These are phyloP conservation scores for Trissonchulus latispiculum DNA, from an alignment of 2,888 invertebrate genomes.

Conservation along the genomic window DNA sequence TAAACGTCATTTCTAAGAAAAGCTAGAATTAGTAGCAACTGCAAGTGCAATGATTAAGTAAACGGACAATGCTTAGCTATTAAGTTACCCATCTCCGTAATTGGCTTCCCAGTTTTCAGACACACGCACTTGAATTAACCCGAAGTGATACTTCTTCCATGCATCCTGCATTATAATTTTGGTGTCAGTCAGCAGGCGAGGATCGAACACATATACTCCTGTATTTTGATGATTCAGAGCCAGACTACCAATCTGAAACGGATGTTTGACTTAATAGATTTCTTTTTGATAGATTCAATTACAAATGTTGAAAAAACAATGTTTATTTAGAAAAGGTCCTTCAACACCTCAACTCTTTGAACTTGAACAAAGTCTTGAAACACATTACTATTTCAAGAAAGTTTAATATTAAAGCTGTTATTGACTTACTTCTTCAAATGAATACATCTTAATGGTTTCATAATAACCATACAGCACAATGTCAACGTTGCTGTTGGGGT, in stretches of 20 bases:
- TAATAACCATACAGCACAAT: slow-evolving; percentile 39
- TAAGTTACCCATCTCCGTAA: slow-evolving; percentile 18
- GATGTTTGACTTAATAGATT: too few species aligned
- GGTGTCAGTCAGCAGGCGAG: slow-evolving; percentile 25
- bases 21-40: too few species aligned
- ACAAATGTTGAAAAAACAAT: too few species aligned
- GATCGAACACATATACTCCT: slow-evolving; percentile 32
- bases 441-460: slow-evolving; percentile 37
- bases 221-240: slow-evolving; percentile 33
- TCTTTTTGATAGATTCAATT: too few species aligned
- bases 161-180: slow-evolving; percentile 23
- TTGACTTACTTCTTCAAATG: slow-evolving; percentile 29
- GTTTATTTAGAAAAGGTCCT: too few species aligned
- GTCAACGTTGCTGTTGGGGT: slow-evolving; percentile 36
- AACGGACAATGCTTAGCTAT: too few species aligned
- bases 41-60: too few species aligned
- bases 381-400: too few species aligned
- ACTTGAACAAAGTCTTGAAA: too few species aligned
- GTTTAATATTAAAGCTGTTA: too few species aligned
- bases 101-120: slow-evolving; percentile 22
- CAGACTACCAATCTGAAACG: slow-evolving; percentile 28
- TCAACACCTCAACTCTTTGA: too few species aligned
- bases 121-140: slow-evolving; percentile 29
- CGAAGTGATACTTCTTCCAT: slow-evolving; percentile 30
- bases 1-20: too few species aligned